Percentiles rank a stretch among this genome's conserved stretches.
These are phyloP conservation scores for Gasterosteus aculeatus DNA, from an alignment of 2,113 vertebrate genomes.

Conservation along the genomic window DNA sequence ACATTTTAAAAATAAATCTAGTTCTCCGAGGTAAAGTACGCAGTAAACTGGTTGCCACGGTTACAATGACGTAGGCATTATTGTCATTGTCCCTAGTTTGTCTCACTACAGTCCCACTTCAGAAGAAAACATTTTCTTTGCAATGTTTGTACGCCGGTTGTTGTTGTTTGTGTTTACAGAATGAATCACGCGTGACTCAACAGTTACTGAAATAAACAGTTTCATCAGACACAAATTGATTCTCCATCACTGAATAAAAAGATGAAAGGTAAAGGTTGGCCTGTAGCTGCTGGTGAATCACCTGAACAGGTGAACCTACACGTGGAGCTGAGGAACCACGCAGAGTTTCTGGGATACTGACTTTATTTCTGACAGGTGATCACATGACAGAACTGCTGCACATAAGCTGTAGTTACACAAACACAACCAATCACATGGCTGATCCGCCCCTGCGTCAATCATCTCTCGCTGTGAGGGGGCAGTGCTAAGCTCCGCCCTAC, in stretches of 20 bases:
- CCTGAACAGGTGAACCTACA: too few species aligned
- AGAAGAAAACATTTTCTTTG: neutral
- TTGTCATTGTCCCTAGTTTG: neutral
- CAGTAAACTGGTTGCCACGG: too few species aligned
- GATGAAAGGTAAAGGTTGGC: neutral
- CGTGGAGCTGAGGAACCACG: too few species aligned
- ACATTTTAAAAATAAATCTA: too few species aligned
- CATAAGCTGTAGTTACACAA: conserved; percentile 48
- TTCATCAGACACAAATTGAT: neutral
- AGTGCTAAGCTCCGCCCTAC: too few species aligned
- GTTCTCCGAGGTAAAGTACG: too few species aligned
- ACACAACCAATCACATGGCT: conserved; percentile 55
- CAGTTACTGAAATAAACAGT: neutral
- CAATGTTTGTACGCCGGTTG: neutral
- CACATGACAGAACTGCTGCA: conserved; percentile 23
- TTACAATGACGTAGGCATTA: too few species aligned
- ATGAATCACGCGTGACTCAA: neutral
- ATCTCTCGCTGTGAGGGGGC: too few species aligned
- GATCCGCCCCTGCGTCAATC: conserved; percentile 4
- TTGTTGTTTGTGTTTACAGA: conserved; percentile 2
- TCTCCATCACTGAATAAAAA: neutral
- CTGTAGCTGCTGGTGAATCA: too few species aligned
- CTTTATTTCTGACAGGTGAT: conserved; percentile 52
- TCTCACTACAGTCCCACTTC: neutral
- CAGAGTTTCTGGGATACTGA: conserved; percentile 18